Conservation (phyloP, 2,888 invertebrate species). For the Labia minor region DNA sequence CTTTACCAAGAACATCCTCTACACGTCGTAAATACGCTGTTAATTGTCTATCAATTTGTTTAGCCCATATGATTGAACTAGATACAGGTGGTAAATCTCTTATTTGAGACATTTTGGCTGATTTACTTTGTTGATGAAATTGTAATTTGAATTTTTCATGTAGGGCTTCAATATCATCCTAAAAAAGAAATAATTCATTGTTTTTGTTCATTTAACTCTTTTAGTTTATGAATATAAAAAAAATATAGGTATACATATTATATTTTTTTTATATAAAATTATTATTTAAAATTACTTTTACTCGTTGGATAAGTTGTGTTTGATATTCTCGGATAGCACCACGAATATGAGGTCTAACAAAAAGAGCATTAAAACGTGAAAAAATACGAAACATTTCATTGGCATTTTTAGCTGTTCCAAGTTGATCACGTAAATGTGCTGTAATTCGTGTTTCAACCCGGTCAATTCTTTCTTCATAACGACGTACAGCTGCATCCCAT, state of each 20-base stretch:
- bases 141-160: conserved; percentile 94
- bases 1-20: conserved; percentile 96
- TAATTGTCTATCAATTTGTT: conserved; percentile 94
- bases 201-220: too few relatives aligned
- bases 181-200: too few relatives aligned
- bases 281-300: too few relatives aligned
- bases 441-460: conserved; percentile 97
- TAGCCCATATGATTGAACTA: conserved; percentile 98
- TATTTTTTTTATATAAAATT: too few relatives aligned
- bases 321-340: conserved; percentile 99
- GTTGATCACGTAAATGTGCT: conserved; percentile 89
- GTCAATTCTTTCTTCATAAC: conserved; percentile 97
- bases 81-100: conserved; percentile 94
- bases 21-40: conserved; percentile 92
- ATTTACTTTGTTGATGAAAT: conserved; percentile 67
- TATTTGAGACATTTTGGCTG: conserved; percentile 79
- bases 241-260: too few relatives aligned
- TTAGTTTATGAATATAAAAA: too few relatives aligned
- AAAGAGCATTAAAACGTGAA: conserved; percentile 95
- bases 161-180: conserved; percentile 90
- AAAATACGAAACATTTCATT: conserved; percentile 99
- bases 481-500: conserved; percentile 94
- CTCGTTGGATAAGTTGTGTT: conserved; percentile 95
- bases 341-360: conserved; percentile 96
- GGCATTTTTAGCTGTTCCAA: conserved; percentile 97